These are phyloP conservation scores for Xenopus petersii DNA, from an alignment of 2,797 vertebrate genomes.

Conservation along the genomic window DNA sequence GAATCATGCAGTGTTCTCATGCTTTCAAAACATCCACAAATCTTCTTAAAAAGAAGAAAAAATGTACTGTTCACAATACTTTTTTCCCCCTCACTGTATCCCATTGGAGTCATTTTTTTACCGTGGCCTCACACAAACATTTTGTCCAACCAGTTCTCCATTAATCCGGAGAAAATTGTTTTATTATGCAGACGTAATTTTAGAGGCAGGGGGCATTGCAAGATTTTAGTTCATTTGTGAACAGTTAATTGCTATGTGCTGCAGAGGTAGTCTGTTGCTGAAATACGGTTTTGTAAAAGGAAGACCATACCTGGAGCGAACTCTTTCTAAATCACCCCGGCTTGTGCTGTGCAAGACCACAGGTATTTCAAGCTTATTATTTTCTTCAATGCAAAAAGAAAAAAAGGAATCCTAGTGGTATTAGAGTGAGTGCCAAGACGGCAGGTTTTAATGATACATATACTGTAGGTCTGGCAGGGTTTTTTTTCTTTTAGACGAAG, in stretches of 20 bases:
- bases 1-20: constrained; percentile 13
- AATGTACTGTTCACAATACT: constrained; percentile 30
- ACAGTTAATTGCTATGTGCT: constrained; percentile 40
- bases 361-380: constrained; percentile 48
- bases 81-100: constrained; percentile 8
- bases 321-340: constrained; percentile 41
- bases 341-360: constrained; percentile 33
- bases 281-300: constrained; percentile 47
- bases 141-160: constrained; percentile 21
- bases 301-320: constrained; percentile 44
- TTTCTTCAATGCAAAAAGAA: constrained; percentile 33
- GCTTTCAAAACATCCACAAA: constrained; percentile 16
- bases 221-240: constrained; percentile 44
- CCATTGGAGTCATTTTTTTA: constrained; percentile 11
- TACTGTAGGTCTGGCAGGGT: constrained; percentile 13
- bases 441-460: constrained; percentile 38
- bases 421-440: constrained; percentile 41
- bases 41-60: constrained; percentile 14
- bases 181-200: constrained; percentile 45
- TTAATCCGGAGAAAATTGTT: constrained; percentile 43
- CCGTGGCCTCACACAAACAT: constrained; percentile 27
- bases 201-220: constrained; percentile 33
- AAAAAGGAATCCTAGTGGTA: constrained; percentile 33
- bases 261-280: constrained; percentile 23
- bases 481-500: constrained; percentile 15